Evolutionary conservation across 37 sponge, comb jelly and placozoan genomes (phyloP), one percentile per base, ranked within the genome.

Genomic region (Chondrosia reniformis): DNA sequence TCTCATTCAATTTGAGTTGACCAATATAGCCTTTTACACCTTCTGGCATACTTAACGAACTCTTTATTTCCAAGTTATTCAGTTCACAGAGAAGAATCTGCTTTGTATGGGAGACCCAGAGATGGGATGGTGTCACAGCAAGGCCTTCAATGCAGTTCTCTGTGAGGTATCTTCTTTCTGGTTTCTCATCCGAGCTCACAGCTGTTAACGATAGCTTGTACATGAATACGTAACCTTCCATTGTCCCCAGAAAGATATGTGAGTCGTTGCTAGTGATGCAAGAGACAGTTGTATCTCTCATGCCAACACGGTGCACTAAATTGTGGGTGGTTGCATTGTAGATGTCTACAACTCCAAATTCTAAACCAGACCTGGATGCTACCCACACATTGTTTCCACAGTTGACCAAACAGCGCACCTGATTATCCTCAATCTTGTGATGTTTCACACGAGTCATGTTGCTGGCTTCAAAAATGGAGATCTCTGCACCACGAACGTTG

Each of bases 381-480:
- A 89, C 85, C 85, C 89, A 89, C 25, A 89, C 74, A 37, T 81
- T 77, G 55, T 89, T 75, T 3, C 74, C 65, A 78, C 89, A 89
- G 30, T 73, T 72, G 15, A 28, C 15, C 46, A 89, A 82, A 36
- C 74, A 77, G 34, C 80, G 78, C 37, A 84, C 82, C 45, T 89
- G 89, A 73, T 84, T 81, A 28, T 84, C 74, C 40, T 84, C 80
- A 69, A 69, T 69, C 31, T 40, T 55, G 39, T 45, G 85, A 24
- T 72, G 71, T 37, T 42, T 77, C 21, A 72, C 22, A 24, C 71
- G 75, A 32, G 43, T 66, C 85, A 89, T 89, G 7, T 73, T 84
- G 63, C 77, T 67, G n/a, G 75, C 76, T 32, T 67, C 77, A 72
- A 62, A 89, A 13, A 89, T 77, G 62, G 33, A 84, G 55, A 89